Evolutionary conservation across 2,888 invertebrate species (phyloP).

Genomic region (Drosophila buzzatii): DNA sequence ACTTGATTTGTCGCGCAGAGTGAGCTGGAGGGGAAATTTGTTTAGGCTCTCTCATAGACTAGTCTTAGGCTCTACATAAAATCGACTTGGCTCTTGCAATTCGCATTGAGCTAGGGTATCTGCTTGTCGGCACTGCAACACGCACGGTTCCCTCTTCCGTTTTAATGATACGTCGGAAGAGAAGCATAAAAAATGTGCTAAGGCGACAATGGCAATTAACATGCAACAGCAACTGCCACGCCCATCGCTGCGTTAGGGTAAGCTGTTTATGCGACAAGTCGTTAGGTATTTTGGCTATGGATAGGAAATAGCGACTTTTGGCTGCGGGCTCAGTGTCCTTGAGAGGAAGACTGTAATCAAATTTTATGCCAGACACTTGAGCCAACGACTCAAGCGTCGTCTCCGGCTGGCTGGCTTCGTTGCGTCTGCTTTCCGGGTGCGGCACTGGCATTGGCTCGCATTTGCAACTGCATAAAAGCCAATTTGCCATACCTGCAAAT

Average conservation of each 20-base stretch:
- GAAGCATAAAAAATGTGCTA: slow-evolving; percentile 21
- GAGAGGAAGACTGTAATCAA: slow-evolving; percentile 59
- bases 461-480: slow-evolving; percentile 71
- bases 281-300: slow-evolving; percentile 15
- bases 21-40: too few species aligned
- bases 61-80: too few species aligned
- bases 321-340: slow-evolving; percentile 21
- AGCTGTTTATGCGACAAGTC: slow-evolving; percentile 33
- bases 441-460: slow-evolving; percentile 28
- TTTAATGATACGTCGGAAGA: background rate
- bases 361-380: slow-evolving; percentile 67
- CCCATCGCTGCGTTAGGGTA: slow-evolving; percentile 14
- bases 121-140: background rate
- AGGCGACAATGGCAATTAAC: slow-evolving; percentile 68
- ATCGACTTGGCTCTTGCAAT: background rate
- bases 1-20: background rate
- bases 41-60: too few species aligned
- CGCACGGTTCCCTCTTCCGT: background rate
- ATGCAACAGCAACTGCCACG: slow-evolving; percentile 56
- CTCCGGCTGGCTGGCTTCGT: slow-evolving; percentile 32
- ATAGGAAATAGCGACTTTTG: slow-evolving; percentile 2
- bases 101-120: background rate
- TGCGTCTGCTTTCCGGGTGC: background rate
- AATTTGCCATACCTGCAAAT: slow-evolving; percentile 71
- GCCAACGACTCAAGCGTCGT: slow-evolving; percentile 14